These are phyloP conservation scores for Capreolus pygargus DNA, from an alignment of 2,113 vertebrate genomes.

Conservation along the genomic window DNA sequence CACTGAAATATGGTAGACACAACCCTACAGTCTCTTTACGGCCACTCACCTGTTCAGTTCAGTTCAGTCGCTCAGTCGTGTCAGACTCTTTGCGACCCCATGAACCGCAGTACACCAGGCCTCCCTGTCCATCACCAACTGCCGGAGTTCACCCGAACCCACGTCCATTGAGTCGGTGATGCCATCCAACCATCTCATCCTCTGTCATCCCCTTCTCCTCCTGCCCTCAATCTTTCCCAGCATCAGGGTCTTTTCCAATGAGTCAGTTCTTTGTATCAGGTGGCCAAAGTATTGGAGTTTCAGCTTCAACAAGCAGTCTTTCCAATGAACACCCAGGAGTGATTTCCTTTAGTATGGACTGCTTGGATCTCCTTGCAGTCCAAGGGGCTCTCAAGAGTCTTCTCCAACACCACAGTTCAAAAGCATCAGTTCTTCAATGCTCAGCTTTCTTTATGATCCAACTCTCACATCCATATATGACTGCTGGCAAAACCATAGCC, in stretches of 20 bases:
- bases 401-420: background rate
- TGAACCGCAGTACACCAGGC: background rate
- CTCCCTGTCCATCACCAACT: background rate
- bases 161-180: background rate
- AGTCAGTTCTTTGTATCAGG: accelerated
- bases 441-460: background rate
- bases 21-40: background rate
- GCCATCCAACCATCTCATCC: background rate
- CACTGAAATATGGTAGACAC: background rate
- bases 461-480: background rate
- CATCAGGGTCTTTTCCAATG: background rate
- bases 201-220: background rate
- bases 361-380: background rate
- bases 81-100: accelerated
- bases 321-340: background rate
- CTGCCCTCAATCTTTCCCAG: background rate
- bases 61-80: accelerated
- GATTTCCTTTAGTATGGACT: background rate
- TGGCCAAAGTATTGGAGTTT: background rate
- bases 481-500: accelerated
- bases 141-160: background rate
- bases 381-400: background rate
- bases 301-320: background rate
- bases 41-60: background rate
- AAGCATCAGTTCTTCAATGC: accelerated